Evolutionary conservation across 2,113 vertebrate species (phyloP).

Genomic region (Mustela lutreola): DNA sequence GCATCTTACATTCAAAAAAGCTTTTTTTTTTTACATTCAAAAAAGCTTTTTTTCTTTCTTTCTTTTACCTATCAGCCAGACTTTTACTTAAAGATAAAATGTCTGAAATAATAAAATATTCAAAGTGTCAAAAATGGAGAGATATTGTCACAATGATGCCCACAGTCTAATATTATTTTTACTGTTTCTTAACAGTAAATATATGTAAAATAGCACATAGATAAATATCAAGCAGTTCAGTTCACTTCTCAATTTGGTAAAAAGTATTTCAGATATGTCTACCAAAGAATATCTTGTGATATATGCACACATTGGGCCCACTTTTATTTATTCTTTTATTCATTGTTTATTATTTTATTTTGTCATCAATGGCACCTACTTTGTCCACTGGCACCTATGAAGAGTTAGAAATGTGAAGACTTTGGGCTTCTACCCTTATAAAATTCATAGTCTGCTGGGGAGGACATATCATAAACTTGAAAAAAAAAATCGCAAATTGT

Average conservation of each 20-base stretch:
- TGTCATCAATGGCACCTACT: background rate
- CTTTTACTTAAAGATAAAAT: conserved; percentile 71
- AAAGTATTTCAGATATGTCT: background rate
- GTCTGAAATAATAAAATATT: conserved; percentile 79
- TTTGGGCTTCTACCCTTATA: background rate
- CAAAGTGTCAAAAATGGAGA: conserved; percentile 55
- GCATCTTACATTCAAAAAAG: conserved; percentile 64
- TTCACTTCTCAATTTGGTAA: background rate
- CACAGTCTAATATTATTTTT: conserved; percentile 78
- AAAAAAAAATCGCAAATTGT: background rate
- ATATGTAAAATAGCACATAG: background rate
- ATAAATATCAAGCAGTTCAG: background rate
- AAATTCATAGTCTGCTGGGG: background rate
- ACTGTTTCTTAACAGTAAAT: conserved; percentile 71
- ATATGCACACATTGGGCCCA: background rate
- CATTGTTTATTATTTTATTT: background rate
- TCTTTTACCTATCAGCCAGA: conserved; percentile 50
- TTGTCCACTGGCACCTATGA: background rate
- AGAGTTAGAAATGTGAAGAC: background rate
- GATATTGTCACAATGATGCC: conserved; percentile 66
- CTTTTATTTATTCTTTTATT: background rate
- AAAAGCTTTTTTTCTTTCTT: background rate
- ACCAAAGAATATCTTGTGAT: background rate
- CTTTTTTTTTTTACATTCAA: too few relatives aligned
- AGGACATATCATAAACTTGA: background rate